Conservation (phyloP, 2,113 vertebrate genomes). For the Nannobrachium achirus region DNA sequence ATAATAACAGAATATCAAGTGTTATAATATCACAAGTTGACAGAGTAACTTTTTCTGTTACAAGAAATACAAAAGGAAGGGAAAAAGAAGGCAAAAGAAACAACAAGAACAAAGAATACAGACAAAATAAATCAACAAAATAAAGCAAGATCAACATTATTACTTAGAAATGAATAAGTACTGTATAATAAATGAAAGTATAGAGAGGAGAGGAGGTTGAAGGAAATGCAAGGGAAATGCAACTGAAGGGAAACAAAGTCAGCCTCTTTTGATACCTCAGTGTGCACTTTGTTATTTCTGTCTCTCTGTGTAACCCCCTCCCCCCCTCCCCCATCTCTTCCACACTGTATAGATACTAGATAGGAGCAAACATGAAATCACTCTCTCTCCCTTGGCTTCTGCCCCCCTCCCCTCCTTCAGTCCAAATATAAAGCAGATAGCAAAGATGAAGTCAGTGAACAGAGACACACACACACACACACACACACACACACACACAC, state of each 20-base stretch:
- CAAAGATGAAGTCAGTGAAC: constrained; percentile 32
- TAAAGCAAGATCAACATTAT: too few relatives aligned
- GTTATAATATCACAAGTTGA: too few relatives aligned
- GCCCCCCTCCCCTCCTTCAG: constrained; percentile 28
- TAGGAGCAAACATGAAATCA: too few relatives aligned
- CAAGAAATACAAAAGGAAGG: background rate
- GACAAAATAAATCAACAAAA: too few relatives aligned
- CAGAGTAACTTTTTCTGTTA: too few relatives aligned
- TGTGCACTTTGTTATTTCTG: constrained; percentile 20
- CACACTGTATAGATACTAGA: constrained; percentile 8
- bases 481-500: constrained; percentile 20
- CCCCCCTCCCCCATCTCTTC: background rate
- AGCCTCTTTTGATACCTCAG: constrained; percentile 7
- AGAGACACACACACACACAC: constrained; percentile 22
- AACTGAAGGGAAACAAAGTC: background rate
- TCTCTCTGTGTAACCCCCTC: constrained; percentile 28
- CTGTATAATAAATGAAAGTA: too few relatives aligned
- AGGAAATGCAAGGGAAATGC: too few relatives aligned
- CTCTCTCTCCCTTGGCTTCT: constrained; percentile 30
- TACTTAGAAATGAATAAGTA: too few relatives aligned
- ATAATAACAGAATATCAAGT: too few relatives aligned
- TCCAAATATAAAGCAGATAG: constrained; percentile 55
- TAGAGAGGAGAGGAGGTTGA: too few relatives aligned
- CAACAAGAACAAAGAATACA: background rate
- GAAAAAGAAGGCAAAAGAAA: background rate